phyloP scores from a whole-genome alignment of 2,113 vertebrate species.

The Athene noctua region DNA sequence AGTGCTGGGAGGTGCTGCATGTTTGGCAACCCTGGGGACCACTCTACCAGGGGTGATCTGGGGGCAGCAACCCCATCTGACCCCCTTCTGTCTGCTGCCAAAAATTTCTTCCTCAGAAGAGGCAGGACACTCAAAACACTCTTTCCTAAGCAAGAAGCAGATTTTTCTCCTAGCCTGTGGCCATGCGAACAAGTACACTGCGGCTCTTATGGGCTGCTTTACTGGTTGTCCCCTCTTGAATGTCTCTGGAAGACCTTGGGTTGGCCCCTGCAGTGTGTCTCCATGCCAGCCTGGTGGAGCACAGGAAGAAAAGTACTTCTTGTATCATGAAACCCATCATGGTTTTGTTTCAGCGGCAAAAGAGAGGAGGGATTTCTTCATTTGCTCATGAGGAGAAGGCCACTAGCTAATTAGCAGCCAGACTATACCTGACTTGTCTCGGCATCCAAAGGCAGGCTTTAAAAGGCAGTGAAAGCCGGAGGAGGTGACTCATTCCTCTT shows the following conservation, averaged over 20 bases:
- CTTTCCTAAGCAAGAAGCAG: background rate
- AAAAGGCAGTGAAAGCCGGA: slow-evolving; percentile 48
- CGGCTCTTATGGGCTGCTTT: background rate
- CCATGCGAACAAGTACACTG: background rate
- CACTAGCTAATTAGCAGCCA: background rate
- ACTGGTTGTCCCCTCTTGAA: background rate
- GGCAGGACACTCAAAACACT: accelerated
- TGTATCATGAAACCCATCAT: background rate
- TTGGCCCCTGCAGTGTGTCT: background rate
- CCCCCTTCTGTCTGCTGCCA: background rate
- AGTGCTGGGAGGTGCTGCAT: background rate
- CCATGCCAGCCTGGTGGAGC: background rate
- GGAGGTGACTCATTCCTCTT: slow-evolving; percentile 27
- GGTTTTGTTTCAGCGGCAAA: background rate
- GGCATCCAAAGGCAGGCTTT: background rate
- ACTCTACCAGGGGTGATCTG: background rate
- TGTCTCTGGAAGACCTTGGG: background rate
- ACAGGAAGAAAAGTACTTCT: background rate
- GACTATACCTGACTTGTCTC: background rate
- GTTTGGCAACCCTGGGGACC: background rate
- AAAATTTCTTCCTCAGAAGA: background rate
- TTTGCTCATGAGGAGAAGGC: background rate
- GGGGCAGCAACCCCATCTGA: accelerated
- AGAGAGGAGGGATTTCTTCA: background rate
- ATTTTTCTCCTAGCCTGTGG: background rate